phyloP scores from a whole-genome alignment of 2,797 vertebrate species.

The Oreonectes daqikongensis region DNA sequence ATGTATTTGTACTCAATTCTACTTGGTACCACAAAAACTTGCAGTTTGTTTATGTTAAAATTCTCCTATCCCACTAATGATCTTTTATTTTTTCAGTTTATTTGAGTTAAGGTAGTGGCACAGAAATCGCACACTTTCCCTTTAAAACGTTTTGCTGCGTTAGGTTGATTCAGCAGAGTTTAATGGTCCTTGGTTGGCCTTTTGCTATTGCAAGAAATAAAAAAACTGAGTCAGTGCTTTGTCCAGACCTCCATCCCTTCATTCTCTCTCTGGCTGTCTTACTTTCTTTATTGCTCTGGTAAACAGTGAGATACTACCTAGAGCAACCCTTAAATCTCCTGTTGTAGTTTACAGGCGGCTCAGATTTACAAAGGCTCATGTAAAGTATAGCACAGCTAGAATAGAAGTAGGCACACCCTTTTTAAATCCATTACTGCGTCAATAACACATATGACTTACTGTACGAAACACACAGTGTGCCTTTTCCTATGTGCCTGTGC shows the following conservation, averaged over 20 bases:
- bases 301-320: conserved; percentile 37
- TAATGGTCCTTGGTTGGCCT: conserved; percentile 44
- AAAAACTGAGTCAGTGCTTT: conserved; percentile 47
- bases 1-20: too few species aligned
- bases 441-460: conserved; percentile 19
- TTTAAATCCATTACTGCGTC: conserved; percentile 24
- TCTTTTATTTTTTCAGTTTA: too few species aligned
- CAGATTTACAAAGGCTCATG: conserved; percentile 34
- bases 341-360: conserved; percentile 2
- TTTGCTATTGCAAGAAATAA: conserved; percentile 49
- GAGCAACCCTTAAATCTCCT: conserved; percentile 34
- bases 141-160: conserved; percentile 22
- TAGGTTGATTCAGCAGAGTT: conserved; percentile 42
- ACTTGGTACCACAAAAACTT: too few species aligned
- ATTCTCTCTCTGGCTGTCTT: not conserved
- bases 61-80: not conserved
- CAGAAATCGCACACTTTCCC: not conserved
- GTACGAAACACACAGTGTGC: not conserved
- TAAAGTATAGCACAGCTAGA: conserved; percentile 24
- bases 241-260: not conserved
- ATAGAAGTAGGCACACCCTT: conserved; percentile 1
- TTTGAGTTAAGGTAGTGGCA: not conserved
- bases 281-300: conserved; percentile 34
- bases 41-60: too few species aligned
- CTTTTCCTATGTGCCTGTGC: conserved; percentile 1